A percentile compares a stretch with the other conserved stretches of the same genome.
These are phyloP conservation scores for Macrobrachium rosenbergii DNA, from an alignment of 1,140 invertebrate species.

Conservation along the genomic window DNA sequence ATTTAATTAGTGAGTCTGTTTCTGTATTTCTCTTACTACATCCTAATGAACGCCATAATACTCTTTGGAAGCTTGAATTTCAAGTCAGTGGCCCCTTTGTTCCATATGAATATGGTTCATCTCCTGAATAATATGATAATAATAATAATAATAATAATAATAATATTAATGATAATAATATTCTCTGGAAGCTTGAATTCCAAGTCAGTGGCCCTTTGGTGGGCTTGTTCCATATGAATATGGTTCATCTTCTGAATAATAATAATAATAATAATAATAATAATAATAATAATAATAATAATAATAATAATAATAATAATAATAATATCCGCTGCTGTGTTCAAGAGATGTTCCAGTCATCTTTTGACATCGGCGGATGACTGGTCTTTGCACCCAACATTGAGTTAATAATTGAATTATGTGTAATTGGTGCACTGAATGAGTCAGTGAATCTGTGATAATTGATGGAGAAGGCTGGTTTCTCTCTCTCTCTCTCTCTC, in stretches of 20 bases:
- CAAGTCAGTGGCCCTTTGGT: no score
- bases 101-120: no score
- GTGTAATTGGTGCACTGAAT: neutral
- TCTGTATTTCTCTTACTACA: no score
- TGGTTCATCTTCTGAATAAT: neutral
- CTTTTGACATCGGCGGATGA: no score
- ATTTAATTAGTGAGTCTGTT: no score
- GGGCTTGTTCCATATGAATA: no score
- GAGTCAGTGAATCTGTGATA: neutral
- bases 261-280: neutral
- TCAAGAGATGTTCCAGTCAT: neutral
- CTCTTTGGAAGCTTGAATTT: no score
- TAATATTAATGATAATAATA: neutral
- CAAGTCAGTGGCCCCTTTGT: no score
- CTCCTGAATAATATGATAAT: neutral
- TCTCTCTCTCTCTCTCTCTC: neutral
- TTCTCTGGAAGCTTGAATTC: no score
- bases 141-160: slow-evolving; percentile 10
- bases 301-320: slow-evolving; percentile 10
- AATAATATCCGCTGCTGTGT: neutral
- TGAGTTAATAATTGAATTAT: slow-evolving; percentile 7
- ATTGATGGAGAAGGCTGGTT: no score
- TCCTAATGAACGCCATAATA: no score
- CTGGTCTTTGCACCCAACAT: neutral
- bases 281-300: slow-evolving; percentile 11